Evolutionary conservation across 2,113 vertebrate species (phyloP).

Genomic region (Ornithorhynchus anatinus): DNA sequence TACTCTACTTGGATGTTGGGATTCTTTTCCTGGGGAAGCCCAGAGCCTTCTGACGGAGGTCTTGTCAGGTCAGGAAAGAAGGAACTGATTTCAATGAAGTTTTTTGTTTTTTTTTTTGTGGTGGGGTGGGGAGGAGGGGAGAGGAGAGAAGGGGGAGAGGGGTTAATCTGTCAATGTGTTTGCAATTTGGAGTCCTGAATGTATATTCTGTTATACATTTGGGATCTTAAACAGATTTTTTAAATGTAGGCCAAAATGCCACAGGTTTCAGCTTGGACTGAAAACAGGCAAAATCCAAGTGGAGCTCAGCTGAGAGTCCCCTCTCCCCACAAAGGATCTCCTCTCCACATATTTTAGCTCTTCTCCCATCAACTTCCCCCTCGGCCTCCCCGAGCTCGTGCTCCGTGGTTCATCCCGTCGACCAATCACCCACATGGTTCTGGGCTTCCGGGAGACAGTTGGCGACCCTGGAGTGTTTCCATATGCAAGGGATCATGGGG

Average conservation of each 20-base stretch:
- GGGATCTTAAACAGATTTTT: conserved; percentile 1
- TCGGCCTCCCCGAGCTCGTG: conserved; percentile 9
- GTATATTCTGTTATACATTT: conserved; percentile 1
- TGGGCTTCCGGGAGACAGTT: background rate
- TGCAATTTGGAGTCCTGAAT: conserved; percentile 26
- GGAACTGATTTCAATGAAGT: background rate
- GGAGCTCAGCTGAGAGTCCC: background rate
- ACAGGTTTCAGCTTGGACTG: background rate
- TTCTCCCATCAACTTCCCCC: background rate
- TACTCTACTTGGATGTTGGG: background rate
- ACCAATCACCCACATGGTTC: conserved; percentile 15
- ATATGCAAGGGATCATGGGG: conserved; percentile 29
- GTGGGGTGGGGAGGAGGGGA: too few relatives aligned
- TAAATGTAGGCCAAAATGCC: background rate
- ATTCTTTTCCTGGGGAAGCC: background rate
- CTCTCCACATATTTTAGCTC: conserved; percentile 6
- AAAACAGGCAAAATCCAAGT: background rate
- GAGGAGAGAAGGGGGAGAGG: too few relatives aligned
- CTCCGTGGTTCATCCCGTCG: conserved; percentile 13
- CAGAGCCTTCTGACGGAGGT: background rate
- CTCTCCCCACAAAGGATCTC: conserved; percentile 32
- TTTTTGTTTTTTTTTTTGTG: too few relatives aligned
- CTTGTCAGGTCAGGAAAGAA: background rate
- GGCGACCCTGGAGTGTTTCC: conserved; percentile 8
- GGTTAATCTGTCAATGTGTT: conserved; percentile 29